Evolutionary conservation across 1,140 invertebrate species (phyloP).

Genomic region (Drosophila auraria): DNA sequence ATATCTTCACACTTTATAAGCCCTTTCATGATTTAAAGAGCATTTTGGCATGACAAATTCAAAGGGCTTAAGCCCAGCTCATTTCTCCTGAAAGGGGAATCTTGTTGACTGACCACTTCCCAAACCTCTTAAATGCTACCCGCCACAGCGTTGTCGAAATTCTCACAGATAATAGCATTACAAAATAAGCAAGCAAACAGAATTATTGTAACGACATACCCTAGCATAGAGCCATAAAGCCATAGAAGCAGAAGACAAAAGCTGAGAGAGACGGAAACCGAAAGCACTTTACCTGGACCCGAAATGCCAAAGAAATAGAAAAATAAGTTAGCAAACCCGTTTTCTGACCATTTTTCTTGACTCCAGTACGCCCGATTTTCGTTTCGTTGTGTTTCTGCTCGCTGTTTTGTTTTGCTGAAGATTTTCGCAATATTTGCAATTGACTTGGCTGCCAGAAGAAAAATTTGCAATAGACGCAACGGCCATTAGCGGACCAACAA

Average conservation of each 20-base stretch:
- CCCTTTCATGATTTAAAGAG: not conserved
- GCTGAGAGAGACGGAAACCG: constrained; percentile 34
- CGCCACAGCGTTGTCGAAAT: constrained; percentile 20
- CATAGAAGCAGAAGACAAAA: constrained; percentile 30
- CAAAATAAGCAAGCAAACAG: constrained; percentile 46
- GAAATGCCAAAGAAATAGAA: constrained; percentile 16
- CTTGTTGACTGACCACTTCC: constrained; percentile 20
- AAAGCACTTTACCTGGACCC: constrained; percentile 42
- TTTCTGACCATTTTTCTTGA: constrained; percentile 45
- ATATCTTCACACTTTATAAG: not conserved
- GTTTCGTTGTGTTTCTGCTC: constrained; percentile 33
- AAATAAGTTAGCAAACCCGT: constrained; percentile 58
- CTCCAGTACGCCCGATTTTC: constrained; percentile 42
- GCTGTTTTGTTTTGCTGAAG: constrained; percentile 70
- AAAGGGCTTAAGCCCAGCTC: not conserved
- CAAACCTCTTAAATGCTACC: constrained; percentile 26
- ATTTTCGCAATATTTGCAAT: constrained; percentile 79
- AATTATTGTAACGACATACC: constrained; percentile 49
- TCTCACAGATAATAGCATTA: constrained; percentile 24
- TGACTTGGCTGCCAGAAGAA: constrained; percentile 55
- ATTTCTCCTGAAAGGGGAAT: not conserved
- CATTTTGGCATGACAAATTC: not conserved
- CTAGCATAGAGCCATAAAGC: constrained; percentile 9
- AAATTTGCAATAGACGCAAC: constrained; percentile 73
- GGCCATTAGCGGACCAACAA: constrained; percentile 60